Evolutionary conservation across 53 echinoderm and acorn worm species (phyloP), one percentile per base, ranked within the genome.

Genomic region (Stichopus horrens): DNA sequence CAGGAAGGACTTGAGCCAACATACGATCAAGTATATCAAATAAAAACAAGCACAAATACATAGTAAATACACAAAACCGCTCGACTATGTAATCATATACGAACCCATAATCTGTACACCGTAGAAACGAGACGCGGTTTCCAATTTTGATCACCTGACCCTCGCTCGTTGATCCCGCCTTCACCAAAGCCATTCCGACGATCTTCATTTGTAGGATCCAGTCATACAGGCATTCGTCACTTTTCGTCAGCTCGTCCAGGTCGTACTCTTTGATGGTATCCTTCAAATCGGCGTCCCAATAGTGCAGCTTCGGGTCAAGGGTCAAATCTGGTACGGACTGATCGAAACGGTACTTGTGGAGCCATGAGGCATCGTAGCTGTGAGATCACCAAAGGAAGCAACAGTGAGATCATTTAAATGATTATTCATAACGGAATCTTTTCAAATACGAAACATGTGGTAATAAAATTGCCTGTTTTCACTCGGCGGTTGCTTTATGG

Each of bases 91-190:
- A 4, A 63, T 13, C 10, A 7, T 71, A 71, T 71, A 71, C 71
- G 1, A 71, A 93, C 96, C 94, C 94, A 75, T 93, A 94, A 60
- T 92, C 90, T 10, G 91, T 91, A 11, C 22, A 53, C 7, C 88
- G 76, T 18, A 96, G 86, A 76, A 93, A 96, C 13, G 93, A 86
- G 53, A 94, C 90, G 22, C 96, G 58, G 18, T 92, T 86, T 23
- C 91, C 94, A n/a, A 96, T 77, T 6, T 89, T 89, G 55, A 55
- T 87, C 9, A 96, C 73, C 76, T 94, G 93, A 14, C 94, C 96
- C 20, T 87, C 89, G 73, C 93, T 57, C 8, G 79, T 68, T 0
- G 93, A 92, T 2, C 90, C 76, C 14, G 88, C 92, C 65, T 88
- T 88, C 9, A 94, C 86, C 53, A 92, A 65, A 5, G 88, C 90